These are phyloP conservation scores for Dinomys branickii DNA, from an alignment of 2,113 vertebrate species.

Conservation along the genomic window DNA sequence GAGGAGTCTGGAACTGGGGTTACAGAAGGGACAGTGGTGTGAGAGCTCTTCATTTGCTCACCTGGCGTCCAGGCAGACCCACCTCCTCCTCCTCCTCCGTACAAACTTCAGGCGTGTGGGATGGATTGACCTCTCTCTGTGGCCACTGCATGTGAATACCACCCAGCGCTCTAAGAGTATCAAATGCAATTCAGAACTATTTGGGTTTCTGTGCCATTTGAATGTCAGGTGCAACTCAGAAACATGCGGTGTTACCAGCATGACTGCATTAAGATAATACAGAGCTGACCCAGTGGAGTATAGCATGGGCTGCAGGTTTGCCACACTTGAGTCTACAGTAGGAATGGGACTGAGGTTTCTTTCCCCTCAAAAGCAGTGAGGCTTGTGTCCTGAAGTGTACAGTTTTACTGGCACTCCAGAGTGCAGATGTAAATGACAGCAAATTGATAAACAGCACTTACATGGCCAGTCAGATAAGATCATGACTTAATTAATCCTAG, in stretches of 20 bases:
- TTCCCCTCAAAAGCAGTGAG: neutral
- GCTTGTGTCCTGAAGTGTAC: neutral
- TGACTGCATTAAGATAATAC: neutral
- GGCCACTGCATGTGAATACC: neutral
- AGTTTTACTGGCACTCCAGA: neutral
- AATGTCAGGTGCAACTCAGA: neutral
- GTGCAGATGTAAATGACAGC: constrained; percentile 10
- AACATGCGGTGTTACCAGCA: neutral
- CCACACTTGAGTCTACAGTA: neutral
- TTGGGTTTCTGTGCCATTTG: neutral
- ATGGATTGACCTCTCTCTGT: neutral
- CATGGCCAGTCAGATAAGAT: neutral
- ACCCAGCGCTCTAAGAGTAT: neutral
- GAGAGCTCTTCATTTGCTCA: neutral
- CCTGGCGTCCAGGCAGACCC: neutral
- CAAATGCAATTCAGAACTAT: neutral
- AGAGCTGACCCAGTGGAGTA: neutral
- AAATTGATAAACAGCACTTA: neutral
- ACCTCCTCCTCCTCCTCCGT: neutral
- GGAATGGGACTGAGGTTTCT: neutral
- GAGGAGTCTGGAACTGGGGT: neutral
- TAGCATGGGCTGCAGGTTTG: neutral
- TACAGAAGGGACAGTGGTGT: neutral
- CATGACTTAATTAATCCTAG: constrained; percentile 41
- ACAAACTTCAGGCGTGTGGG: neutral